Percentiles rank a stretch among this genome's conserved stretches.
Evolutionary conservation across 2,113 vertebrate genomes (phyloP).

Genomic region (Progne subis): DNA sequence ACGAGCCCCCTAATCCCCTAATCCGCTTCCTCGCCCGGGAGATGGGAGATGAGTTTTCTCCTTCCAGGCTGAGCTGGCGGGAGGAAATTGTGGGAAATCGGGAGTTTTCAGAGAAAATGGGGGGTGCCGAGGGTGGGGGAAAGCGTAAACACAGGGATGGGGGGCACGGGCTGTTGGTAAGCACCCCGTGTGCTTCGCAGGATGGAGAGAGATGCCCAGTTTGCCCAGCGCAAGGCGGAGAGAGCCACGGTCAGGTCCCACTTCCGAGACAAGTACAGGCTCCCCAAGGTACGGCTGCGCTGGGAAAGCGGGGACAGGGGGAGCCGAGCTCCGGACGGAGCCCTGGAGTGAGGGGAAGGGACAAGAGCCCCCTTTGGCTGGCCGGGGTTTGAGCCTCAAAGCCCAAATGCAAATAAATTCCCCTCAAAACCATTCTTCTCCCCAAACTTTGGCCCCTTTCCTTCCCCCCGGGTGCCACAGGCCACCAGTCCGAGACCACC

Average conservation of each 20-base stretch:
- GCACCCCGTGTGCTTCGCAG: conserved; percentile 51
- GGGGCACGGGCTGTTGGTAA: background rate
- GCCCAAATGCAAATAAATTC: background rate
- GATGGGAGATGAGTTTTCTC: conserved; percentile 20
- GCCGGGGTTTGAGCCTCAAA: background rate
- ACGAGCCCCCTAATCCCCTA: conserved; percentile 75
- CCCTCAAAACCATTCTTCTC: background rate
- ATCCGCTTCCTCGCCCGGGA: conserved; percentile 67
- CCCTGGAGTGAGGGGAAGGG: background rate
- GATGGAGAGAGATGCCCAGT: conserved; percentile 90
- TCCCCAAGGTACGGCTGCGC: conserved; percentile 86
- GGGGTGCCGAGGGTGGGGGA: background rate
- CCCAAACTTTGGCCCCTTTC: background rate
- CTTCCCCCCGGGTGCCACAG: rapidly evolving
- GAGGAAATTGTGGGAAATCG: background rate
- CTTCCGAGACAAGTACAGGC: conserved; percentile 93
- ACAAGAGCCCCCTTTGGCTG: background rate
- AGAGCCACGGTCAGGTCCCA: conserved; percentile 91
- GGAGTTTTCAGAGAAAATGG: background rate
- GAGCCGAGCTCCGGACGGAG: background rate
- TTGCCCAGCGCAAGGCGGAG: conserved; percentile 95
- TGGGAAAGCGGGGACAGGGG: rapidly evolving
- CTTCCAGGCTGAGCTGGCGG: background rate
- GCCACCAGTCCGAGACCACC: background rate
- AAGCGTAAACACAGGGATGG: rapidly evolving